These are phyloP conservation scores for Bibio marci DNA, from an alignment of 2,888 invertebrate genomes.

Conservation along the genomic window DNA sequence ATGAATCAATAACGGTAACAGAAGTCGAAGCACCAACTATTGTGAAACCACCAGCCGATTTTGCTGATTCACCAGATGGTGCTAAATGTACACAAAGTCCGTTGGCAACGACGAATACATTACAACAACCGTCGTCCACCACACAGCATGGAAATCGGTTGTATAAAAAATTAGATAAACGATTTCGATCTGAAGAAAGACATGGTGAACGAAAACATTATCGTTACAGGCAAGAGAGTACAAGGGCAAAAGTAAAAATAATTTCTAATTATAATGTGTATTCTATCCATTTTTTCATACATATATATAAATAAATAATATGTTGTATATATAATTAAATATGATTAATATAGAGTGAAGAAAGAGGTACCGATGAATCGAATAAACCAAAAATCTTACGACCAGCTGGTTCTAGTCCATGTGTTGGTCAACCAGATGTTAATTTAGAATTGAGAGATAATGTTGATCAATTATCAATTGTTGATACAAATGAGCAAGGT, in stretches of 20 bases:
- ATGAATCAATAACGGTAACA: constrained; percentile 26
- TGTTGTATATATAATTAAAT: no score
- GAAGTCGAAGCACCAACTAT: constrained; percentile 44
- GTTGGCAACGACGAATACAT: no score
- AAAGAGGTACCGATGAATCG: constrained; percentile 50
- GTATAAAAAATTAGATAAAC: constrained; percentile 62
- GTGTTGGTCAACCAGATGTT: constrained; percentile 34
- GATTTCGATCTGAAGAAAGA: constrained; percentile 65
- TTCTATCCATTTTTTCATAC: no score
- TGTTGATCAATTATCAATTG: constrained; percentile 8
- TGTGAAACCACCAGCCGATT: constrained; percentile 76
- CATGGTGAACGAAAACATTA: constrained; percentile 42
- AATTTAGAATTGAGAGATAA: constrained; percentile 5
- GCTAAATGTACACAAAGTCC: constrained; percentile 5
- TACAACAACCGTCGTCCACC: no score
- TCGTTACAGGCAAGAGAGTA: constrained; percentile 46
- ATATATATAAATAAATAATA: no score
- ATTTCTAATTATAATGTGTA: no score
- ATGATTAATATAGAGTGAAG: constrained; percentile 41
- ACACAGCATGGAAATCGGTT: constrained; percentile 36
- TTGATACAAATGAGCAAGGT: constrained; percentile 32
- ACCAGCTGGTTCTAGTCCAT: constrained; percentile 47
- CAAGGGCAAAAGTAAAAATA: constrained; percentile 51
- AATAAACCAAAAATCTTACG: constrained; percentile 53
- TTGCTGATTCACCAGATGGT: constrained; percentile 63